Evolutionary conservation across 2,113 vertebrate species (phyloP).

Genomic region (Indicator indicator): DNA sequence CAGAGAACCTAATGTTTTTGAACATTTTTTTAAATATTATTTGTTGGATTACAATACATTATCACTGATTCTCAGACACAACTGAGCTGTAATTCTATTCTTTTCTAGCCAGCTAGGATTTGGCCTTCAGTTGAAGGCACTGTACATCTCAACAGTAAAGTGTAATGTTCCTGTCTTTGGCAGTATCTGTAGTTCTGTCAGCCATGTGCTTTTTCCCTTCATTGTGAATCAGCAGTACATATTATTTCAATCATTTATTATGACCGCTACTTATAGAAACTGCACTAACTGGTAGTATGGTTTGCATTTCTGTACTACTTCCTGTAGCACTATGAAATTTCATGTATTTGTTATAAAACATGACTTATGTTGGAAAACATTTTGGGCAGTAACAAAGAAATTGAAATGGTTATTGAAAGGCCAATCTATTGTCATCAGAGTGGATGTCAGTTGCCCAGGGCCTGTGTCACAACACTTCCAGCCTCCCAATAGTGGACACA

Average conservation of each 20-base stretch:
- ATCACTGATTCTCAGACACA: not conserved
- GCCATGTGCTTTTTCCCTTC: not conserved
- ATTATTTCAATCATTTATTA: constrained; percentile 18
- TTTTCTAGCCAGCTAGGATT: not conserved
- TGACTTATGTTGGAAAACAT: not conserved
- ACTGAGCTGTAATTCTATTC: not conserved
- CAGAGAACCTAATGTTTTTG: not conserved
- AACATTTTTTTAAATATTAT: not conserved
- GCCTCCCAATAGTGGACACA: not conserved
- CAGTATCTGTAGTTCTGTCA: not conserved
- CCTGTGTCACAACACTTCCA: not conserved
- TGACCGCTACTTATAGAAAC: not conserved
- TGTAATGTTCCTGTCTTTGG: not conserved
- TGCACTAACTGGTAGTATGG: not conserved
- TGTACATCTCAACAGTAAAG: not conserved
- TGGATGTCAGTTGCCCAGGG: not conserved
- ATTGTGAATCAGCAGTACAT: not conserved
- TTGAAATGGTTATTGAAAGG: not conserved
- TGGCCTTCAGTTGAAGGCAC: not conserved
- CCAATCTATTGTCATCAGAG: not conserved
- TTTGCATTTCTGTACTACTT: not conserved
- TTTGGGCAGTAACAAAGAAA: not conserved
- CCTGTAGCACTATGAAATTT: not conserved
- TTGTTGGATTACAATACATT: not conserved
- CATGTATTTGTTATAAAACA: not conserved